Percentiles rank a stretch among this genome's conserved stretches.
Conservation (phyloP, 2,888 invertebrate genomes). For the Caenorhabditis sp. region DNA sequence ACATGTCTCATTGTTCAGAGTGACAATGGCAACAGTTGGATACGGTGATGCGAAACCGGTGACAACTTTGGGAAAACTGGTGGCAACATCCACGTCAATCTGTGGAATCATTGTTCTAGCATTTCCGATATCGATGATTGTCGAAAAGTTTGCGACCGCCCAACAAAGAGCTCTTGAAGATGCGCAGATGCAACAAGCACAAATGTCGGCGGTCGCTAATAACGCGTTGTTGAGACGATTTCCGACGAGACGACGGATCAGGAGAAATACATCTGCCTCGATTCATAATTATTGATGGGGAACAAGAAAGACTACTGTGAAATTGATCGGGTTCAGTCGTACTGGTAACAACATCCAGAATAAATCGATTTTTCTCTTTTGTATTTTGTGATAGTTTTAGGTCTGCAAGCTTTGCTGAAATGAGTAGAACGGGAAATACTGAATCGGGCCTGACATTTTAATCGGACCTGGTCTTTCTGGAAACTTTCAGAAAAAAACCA, state of each 20-base stretch:
- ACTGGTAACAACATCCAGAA: neutral
- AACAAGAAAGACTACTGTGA: neutral
- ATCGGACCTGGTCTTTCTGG: too few species aligned
- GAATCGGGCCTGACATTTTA: too few species aligned
- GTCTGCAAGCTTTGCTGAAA: neutral
- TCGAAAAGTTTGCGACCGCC: slow-evolving; percentile 68
- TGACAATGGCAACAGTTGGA: slow-evolving; percentile 65
- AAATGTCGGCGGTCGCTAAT: slow-evolving; percentile 66
- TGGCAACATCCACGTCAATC: slow-evolving; percentile 66
- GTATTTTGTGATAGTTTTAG: neutral
- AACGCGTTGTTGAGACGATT: slow-evolving; percentile 63
- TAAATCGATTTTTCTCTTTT: neutral
- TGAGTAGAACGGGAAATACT: too few species aligned
- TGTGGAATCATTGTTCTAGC: slow-evolving; percentile 69
- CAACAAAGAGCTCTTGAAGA: slow-evolving; percentile 65
- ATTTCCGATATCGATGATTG: slow-evolving; percentile 70
- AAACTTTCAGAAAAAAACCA: too few species aligned
- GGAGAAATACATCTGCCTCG: slow-evolving; percentile 34
- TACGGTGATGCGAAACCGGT: slow-evolving; percentile 67
- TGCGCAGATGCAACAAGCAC: slow-evolving; percentile 66
- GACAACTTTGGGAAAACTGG: slow-evolving; percentile 66
- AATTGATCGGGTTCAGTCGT: neutral
- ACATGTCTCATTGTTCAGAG: slow-evolving; percentile 49
- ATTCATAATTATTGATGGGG: slow-evolving; percentile 12
- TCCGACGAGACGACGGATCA: slow-evolving; percentile 56